Percentiles rank a stretch among this genome's conserved stretches.
phyloP scores from a whole-genome alignment of 2,888 invertebrate genomes.

The Rhimphoctona megacephalus region DNA sequence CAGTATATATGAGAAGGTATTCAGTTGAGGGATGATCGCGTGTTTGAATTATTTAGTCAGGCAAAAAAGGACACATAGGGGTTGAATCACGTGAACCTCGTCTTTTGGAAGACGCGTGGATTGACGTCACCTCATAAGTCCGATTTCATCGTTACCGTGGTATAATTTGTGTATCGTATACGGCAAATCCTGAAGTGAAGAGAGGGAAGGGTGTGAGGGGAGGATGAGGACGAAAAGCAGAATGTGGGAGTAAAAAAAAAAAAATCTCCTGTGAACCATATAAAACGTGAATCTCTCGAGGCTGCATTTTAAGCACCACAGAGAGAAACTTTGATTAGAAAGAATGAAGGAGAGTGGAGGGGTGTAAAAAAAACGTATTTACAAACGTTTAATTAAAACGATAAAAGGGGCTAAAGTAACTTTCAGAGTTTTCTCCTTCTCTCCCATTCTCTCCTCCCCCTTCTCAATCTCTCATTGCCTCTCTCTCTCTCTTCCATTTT shows the following conservation, averaged over 20 bases:
- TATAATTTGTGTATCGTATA: conserved; percentile 41
- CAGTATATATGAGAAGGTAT: background rate
- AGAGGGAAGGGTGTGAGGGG: background rate
- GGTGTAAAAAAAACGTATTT: conserved; percentile 42
- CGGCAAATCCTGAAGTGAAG: background rate
- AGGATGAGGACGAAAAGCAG: background rate
- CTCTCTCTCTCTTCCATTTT: conserved; percentile 8
- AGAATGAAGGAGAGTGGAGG: conserved; percentile 17
- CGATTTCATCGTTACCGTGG: conserved; percentile 28
- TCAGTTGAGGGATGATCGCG: conserved; percentile 59
- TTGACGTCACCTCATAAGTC: conserved; percentile 44
- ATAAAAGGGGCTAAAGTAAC: conserved; percentile 59
- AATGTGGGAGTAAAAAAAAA: conserved; percentile 5
- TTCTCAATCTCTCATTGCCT: background rate
- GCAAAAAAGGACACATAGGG: conserved; percentile 34
- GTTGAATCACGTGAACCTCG: conserved; percentile 52
- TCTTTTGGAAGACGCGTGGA: conserved; percentile 35
- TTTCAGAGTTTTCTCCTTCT: conserved; percentile 42
- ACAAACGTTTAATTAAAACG: conserved; percentile 68
- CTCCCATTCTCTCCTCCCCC: conserved; percentile 4
- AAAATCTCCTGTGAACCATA: background rate
- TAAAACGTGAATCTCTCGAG: conserved; percentile 31
- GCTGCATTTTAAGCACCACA: conserved; percentile 31
- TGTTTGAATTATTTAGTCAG: conserved; percentile 60
- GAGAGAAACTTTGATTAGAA: conserved; percentile 38